These are phyloP conservation scores for Otus sunia DNA, from an alignment of 2,113 vertebrate genomes.

Conservation along the genomic window DNA sequence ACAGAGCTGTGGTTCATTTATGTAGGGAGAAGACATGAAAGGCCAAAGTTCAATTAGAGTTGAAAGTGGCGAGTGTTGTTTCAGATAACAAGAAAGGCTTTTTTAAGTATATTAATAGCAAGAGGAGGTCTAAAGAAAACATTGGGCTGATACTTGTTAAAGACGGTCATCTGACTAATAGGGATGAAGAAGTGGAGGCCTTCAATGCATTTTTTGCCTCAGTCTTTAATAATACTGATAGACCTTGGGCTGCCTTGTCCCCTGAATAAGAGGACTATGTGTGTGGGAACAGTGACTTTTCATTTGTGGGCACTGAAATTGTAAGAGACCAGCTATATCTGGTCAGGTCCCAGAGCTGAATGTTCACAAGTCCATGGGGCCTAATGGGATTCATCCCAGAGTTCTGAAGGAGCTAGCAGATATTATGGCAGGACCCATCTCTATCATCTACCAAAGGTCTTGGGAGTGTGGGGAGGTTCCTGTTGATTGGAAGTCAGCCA, in stretches of 20 bases:
- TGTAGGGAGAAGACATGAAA: too few species aligned
- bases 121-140: neutral
- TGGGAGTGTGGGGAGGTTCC: neutral
- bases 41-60: too few species aligned
- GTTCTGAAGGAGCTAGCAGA: neutral
- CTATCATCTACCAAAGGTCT: neutral
- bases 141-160: rapidly evolving
- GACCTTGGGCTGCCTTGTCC: neutral
- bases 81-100: too few species aligned
- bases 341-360: too few species aligned
- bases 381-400: neutral
- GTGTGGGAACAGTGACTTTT: too few species aligned
- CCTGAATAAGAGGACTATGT: neutral
- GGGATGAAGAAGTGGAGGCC: neutral
- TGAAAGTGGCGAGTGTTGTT: too few species aligned
- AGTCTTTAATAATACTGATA: neutral
- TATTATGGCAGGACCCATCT: neutral
- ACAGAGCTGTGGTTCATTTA: too few species aligned
- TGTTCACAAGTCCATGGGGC: neutral
- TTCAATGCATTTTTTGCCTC: neutral
- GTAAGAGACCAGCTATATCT: too few species aligned
- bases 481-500: neutral
- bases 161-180: neutral
- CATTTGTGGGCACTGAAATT: too few species aligned
- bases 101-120: neutral